Evolutionary conservation across 2,888 invertebrate genomes (phyloP), one percentile per base, ranked within the genome.

Genomic region (Leptopterna dolabrata): DNA sequence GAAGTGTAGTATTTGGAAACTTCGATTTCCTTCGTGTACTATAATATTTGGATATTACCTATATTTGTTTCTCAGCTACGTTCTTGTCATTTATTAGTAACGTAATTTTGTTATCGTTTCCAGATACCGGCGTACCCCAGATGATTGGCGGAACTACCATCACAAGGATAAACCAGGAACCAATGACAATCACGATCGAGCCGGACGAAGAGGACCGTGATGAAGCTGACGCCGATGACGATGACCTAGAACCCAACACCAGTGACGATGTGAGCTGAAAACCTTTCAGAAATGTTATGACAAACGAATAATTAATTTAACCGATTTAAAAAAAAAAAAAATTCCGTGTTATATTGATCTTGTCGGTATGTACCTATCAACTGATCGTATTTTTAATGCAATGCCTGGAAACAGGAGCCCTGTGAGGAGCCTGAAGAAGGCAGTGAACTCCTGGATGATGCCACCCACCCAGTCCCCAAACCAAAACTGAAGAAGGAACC

Each of bases 181-280:
- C 86, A 9, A 76, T 81, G 51, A 87, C 88, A 4, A 88, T 88
- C 29, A 86, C 71, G 13, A 83, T 88, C 4, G 73, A 88, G 9
- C 86, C 83, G n/a, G 87, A 87, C n/a, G 86, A 76, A 29, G 89
- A 88, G 94, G 95, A 89, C 95, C 95, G 96, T 91, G 96, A 96
- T 91, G 96, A 96, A 92, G 95, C 95, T 19, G 96, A 96, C 91
- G 96, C 96, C 4, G 96, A 97, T 89, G 95, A 95, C n/a, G 95
- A 95, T 88, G 95, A 95, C 90, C 92, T 95, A 91, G 90, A 91
- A 43, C 89, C 90, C n/a, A 88, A 88, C 43, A 88, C 87, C 2
- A 89, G 89, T 80, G 89, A 90, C 43, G 90, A 90, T 6, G 90
- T 90, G 76, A 87, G 85, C 76, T 24, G 19, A 3, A 55, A 6